A percentile compares a stretch with the other conserved stretches of the same genome.
These are phyloP conservation scores for Pachypanchax playfairii DNA, from an alignment of 2,113 vertebrate genomes.

Conservation along the genomic window DNA sequence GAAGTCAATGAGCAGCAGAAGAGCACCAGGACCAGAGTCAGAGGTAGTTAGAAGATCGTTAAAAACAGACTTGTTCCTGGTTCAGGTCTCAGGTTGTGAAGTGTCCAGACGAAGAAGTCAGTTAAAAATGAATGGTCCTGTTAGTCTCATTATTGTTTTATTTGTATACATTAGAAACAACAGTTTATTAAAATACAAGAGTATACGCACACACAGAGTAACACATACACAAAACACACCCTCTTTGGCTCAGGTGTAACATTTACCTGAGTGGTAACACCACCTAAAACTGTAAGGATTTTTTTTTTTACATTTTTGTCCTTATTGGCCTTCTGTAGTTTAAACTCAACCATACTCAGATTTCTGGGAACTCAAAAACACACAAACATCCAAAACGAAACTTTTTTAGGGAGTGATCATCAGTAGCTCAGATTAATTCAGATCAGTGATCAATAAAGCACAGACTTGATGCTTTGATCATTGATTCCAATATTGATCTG, in stretches of 20 bases:
- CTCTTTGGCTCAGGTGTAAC: neutral
- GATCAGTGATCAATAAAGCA: neutral
- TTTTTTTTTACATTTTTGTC: neutral
- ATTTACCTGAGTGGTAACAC: too few relatives aligned
- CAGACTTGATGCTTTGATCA: neutral
- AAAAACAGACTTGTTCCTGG: neutral
- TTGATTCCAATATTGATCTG: neutral
- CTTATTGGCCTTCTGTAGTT: neutral
- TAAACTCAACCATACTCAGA: neutral
- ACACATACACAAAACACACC: neutral
- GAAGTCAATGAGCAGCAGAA: too few relatives aligned
- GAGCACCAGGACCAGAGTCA: too few relatives aligned
- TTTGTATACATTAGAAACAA: neutral
- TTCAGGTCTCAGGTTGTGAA: neutral
- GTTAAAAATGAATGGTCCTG: constrained; percentile 20
- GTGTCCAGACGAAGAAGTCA: neutral
- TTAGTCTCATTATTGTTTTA: constrained; percentile 3
- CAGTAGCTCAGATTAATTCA: neutral
- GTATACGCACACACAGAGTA: too few relatives aligned
- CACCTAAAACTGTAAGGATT: too few relatives aligned
- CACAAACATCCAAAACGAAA: neutral
- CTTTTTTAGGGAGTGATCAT: too few relatives aligned
- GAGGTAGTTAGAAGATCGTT: too few relatives aligned
- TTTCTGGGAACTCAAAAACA: neutral
- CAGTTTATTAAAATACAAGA: constrained; percentile 1